These are phyloP conservation scores for Aporophyla lueneburgensis DNA, from an alignment of 2,888 invertebrate species.

Conservation along the genomic window DNA sequence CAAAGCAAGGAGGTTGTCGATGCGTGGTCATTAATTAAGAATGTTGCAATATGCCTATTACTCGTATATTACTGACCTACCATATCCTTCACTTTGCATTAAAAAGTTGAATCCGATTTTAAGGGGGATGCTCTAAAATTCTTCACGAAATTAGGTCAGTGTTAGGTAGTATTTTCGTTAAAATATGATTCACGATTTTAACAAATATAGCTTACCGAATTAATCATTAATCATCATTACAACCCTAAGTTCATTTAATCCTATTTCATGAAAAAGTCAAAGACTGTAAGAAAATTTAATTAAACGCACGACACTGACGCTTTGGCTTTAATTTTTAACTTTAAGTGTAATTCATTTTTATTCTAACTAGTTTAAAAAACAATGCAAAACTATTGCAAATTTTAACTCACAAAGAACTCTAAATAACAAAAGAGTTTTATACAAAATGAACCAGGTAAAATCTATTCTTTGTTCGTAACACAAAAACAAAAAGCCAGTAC, in stretches of 20 bases:
- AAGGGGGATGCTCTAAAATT: no score
- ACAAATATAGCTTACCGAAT: no score
- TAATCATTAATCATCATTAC: no score
- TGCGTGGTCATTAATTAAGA: background rate
- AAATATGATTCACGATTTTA: no score
- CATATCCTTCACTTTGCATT: background rate
- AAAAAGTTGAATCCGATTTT: background rate
- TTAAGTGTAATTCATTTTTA: background rate
- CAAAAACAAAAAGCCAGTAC: constrained; percentile 42
- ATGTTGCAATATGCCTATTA: background rate
- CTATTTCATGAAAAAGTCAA: no score
- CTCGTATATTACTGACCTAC: no score
- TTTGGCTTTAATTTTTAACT: background rate
- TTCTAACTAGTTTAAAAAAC: background rate
- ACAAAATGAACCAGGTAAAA: constrained; percentile 35
- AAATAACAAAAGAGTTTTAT: constrained; percentile 29
- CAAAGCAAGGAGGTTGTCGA: background rate
- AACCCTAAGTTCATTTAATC: no score
- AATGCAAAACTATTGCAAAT: constrained; percentile 18
- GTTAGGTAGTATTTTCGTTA: no score
- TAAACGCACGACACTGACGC: no score
- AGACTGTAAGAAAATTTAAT: no score
- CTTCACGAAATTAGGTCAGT: no score
- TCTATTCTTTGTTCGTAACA: constrained; percentile 39
- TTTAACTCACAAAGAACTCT: constrained; percentile 26